Conservation (phyloP, 2,888 invertebrate genomes). For the Tricholauxania praeusta region DNA sequence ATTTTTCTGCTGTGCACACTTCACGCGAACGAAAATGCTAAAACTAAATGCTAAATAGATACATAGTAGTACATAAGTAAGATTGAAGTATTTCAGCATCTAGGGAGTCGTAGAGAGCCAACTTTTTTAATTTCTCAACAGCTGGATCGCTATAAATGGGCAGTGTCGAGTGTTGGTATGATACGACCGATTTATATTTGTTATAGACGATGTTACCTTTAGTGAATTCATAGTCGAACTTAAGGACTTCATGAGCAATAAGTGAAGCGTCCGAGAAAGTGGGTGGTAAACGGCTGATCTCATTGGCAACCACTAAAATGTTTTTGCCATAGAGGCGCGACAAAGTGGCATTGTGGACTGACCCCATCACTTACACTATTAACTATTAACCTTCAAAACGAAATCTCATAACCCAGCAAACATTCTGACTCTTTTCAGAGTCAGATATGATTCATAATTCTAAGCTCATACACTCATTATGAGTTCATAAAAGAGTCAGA, state of each 20-base stretch:
- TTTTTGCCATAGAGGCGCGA: slow-evolving; percentile 82
- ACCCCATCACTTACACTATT: too few relatives aligned
- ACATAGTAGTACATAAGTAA: too few relatives aligned
- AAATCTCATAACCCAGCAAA: too few relatives aligned
- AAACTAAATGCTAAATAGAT: too few relatives aligned
- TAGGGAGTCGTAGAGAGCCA: slow-evolving; percentile 91
- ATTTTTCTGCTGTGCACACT: too few relatives aligned
- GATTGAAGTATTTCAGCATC: slow-evolving; percentile 91
- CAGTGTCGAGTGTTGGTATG: too few relatives aligned
- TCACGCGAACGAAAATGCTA: too few relatives aligned
- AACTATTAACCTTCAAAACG: too few relatives aligned
- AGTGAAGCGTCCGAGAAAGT: slow-evolving; percentile 91
- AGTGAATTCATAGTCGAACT: slow-evolving; percentile 84
- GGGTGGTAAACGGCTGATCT: slow-evolving; percentile 93
- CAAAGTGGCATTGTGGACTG: slow-evolving; percentile 82
- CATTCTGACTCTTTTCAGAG: too few relatives aligned
- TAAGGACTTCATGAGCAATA: slow-evolving; percentile 85
- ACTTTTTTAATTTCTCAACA: slow-evolving; percentile 86
- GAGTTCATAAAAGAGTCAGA: too few relatives aligned
- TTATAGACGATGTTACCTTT: slow-evolving; percentile 94
- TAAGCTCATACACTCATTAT: too few relatives aligned
- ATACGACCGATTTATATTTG: slow-evolving; percentile 93
- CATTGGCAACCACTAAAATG: slow-evolving; percentile 87
- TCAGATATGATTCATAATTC: too few relatives aligned
- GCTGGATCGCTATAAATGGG: slow-evolving; percentile 86